These are phyloP conservation scores for Magallana nippona DNA, from an alignment of 2,888 invertebrate species.

Conservation along the genomic window DNA sequence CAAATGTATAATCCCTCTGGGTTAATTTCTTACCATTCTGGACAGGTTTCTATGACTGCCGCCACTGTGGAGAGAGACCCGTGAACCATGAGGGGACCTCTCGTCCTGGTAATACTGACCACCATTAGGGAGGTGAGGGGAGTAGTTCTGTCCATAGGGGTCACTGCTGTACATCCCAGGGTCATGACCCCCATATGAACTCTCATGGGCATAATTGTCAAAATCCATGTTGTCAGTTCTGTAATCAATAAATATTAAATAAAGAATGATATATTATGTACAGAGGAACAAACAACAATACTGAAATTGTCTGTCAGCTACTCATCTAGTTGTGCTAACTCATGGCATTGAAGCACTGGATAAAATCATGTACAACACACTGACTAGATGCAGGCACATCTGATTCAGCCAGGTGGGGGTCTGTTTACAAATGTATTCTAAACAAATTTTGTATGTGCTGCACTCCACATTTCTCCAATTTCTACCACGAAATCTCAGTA, in stretches of 20 bases:
- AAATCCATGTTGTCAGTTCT: conserved; percentile 32
- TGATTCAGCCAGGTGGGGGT: too few relatives aligned
- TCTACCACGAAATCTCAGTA: too few relatives aligned
- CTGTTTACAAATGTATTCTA: too few relatives aligned
- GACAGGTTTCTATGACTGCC: conserved; percentile 62
- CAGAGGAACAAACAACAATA: not conserved
- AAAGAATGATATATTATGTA: not conserved
- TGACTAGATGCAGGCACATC: too few relatives aligned
- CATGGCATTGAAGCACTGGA: too few relatives aligned
- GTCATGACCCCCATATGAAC: conserved; percentile 27
- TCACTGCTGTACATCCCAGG: conserved; percentile 22
- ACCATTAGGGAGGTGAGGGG: conserved; percentile 55
- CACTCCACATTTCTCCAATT: too few relatives aligned
- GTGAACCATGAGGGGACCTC: conserved; percentile 67
- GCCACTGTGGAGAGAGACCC: conserved; percentile 66
- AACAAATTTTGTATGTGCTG: too few relatives aligned
- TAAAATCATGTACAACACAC: too few relatives aligned
- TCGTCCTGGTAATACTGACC: conserved; percentile 57
- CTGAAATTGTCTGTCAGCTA: not conserved
- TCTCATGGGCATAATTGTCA: conserved; percentile 14
- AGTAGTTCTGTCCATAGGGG: conserved; percentile 41
- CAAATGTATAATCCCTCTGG: not conserved
- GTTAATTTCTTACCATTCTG: conserved; percentile 51
- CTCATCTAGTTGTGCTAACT: too few relatives aligned
- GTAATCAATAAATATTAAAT: not conserved